A percentile compares a stretch with the other conserved stretches of the same genome.
phyloP scores from a whole-genome alignment of 2,113 vertebrate species.

The Antennarius striatus region DNA sequence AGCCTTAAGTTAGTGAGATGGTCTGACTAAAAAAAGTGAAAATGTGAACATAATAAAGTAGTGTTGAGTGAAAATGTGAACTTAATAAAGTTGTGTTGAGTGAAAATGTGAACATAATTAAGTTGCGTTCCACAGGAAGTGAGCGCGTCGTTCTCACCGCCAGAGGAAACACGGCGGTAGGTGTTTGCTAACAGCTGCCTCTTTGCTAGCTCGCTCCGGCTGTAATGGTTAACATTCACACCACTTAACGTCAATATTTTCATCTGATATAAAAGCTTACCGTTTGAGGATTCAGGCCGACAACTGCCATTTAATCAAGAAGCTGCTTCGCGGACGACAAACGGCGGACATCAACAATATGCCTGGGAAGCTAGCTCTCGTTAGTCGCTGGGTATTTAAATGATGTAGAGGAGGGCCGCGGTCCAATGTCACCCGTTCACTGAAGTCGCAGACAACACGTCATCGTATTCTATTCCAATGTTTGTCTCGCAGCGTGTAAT shows the following conservation, averaged over 20 bases:
- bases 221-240: not conserved
- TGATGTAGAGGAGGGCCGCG: slow-evolving; percentile 53
- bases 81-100: too few relatives aligned
- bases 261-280: slow-evolving; percentile 38
- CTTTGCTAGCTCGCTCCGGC: slow-evolving; percentile 21
- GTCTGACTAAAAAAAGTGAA: too few relatives aligned
- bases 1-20: too few relatives aligned
- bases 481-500: slow-evolving; percentile 8
- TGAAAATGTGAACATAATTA: too few relatives aligned
- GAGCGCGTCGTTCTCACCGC: too few relatives aligned
- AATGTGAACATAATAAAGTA: too few relatives aligned
- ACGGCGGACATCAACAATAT: slow-evolving; percentile 34
- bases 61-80: too few relatives aligned
- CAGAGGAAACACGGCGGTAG: not conserved
- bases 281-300: slow-evolving; percentile 20
- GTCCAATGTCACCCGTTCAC: slow-evolving; percentile 36
- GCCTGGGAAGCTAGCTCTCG: slow-evolving; percentile 38
- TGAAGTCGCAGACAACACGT: not conserved
- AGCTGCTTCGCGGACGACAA: slow-evolving; percentile 10
- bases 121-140: too few relatives aligned
- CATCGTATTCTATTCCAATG: slow-evolving; percentile 33
- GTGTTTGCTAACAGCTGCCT: slow-evolving; percentile 19
- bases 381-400: slow-evolving; percentile 44
- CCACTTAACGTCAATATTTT: not conserved
- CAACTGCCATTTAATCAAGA: slow-evolving; percentile 53